Evolutionary conservation across 2,113 vertebrate genomes (phyloP).

Genomic region (Sapajus apella): DNA sequence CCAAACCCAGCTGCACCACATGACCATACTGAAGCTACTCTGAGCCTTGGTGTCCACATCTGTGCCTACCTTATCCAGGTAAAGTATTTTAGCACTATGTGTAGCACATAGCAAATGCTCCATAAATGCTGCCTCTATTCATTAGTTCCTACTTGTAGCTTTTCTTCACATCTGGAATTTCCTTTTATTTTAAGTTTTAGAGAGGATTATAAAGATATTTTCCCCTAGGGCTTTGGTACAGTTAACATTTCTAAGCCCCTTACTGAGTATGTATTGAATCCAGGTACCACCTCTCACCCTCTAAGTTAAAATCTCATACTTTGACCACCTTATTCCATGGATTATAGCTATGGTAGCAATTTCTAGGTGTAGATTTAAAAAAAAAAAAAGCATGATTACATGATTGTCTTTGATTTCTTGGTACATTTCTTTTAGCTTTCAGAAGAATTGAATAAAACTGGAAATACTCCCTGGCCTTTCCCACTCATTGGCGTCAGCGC

Average conservation of each 20-base stretch:
- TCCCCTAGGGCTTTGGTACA: not conserved
- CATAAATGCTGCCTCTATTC: not conserved
- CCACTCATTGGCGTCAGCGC: not conserved
- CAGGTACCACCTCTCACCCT: not conserved
- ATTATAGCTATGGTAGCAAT: not conserved
- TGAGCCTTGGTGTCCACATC: not conserved
- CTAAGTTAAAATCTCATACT: not conserved
- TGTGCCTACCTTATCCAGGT: not conserved
- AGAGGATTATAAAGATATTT: not conserved
- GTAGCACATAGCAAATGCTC: not conserved
- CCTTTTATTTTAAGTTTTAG: not conserved
- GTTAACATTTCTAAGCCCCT: not conserved
- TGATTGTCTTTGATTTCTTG: not conserved
- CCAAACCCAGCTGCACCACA: not conserved
- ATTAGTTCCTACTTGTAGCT: not conserved
- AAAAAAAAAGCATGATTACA: not conserved
- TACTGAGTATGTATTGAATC: not conserved
- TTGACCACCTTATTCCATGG: not conserved
- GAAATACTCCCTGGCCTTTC: not conserved
- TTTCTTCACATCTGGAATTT: conserved; percentile 5
- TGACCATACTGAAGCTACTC: not conserved
- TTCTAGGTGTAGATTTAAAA: not conserved
- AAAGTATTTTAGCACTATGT: not conserved
- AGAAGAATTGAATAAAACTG: not conserved
- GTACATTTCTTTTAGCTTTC: not conserved